These are phyloP conservation scores for Chiroxiphia lanceolata DNA, from an alignment of 2,797 vertebrate species.

Conservation along the genomic window DNA sequence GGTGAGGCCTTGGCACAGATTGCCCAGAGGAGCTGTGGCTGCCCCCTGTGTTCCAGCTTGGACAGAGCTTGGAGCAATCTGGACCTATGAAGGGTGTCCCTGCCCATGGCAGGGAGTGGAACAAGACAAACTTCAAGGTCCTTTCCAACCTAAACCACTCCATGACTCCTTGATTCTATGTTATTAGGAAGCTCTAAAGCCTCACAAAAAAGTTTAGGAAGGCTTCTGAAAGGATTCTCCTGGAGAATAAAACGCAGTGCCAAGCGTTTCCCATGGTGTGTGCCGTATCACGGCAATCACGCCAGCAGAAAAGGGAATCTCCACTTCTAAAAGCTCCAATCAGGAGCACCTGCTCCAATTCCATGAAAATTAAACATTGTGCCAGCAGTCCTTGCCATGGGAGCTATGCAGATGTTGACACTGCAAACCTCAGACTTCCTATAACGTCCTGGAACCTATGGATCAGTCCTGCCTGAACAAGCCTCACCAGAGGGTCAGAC, in stretches of 20 bases:
- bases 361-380: neutral
- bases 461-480: neutral
- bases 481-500: neutral
- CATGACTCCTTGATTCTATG: neutral
- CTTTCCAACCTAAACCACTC: neutral
- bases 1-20: neutral
- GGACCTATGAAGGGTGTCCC: neutral
- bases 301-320: neutral
- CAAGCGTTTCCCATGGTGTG: fast-evolving
- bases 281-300: fast-evolving
- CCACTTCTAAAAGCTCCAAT: neutral
- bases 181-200: neutral
- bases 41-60: neutral
- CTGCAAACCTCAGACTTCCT: neutral
- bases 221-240: neutral
- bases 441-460: neutral
- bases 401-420: neutral
- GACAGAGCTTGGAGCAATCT: neutral
- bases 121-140: fast-evolving
- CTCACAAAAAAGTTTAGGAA: neutral
- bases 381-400: neutral
- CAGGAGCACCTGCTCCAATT: fast-evolving
- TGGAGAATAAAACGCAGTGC: neutral
- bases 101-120: neutral
- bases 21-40: neutral